Evolutionary conservation across 2,113 vertebrate species (phyloP).

Genomic region (Sapajus apella): DNA sequence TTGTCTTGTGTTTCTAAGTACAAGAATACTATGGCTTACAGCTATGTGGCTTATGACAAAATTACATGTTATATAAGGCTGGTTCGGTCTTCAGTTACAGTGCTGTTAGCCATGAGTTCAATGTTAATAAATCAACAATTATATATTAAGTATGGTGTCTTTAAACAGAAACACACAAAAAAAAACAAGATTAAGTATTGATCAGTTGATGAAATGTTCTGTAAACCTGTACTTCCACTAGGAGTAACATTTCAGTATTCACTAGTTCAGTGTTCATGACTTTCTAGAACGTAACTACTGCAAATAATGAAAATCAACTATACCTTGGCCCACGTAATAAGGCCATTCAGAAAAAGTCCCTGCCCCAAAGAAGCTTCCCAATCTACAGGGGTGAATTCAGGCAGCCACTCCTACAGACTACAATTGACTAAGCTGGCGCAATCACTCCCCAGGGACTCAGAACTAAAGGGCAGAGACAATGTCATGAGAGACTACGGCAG

Average conservation of each 20-base stretch:
- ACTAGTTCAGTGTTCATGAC: background rate
- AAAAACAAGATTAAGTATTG: background rate
- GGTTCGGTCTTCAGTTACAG: background rate
- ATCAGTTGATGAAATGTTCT: background rate
- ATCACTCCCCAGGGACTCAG: background rate
- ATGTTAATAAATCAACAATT: background rate
- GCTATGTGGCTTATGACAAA: background rate
- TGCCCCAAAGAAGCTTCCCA: background rate
- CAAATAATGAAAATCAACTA: background rate
- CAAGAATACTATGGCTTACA: background rate
- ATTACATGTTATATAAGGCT: background rate
- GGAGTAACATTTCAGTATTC: background rate
- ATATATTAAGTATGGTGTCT: background rate
- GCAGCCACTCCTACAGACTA: background rate
- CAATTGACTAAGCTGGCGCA: background rate
- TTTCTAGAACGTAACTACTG: background rate
- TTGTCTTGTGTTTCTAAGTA: background rate
- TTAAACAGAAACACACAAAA: slow-evolving; percentile 4
- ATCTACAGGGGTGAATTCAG: background rate
- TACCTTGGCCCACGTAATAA: background rate
- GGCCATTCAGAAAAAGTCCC: background rate
- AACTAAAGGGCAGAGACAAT: background rate
- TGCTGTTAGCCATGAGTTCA: background rate
- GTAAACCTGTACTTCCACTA: background rate
- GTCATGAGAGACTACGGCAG: background rate